Conservation (phyloP, 2,797 vertebrate genomes). For the Macropodus opercularis region DNA sequence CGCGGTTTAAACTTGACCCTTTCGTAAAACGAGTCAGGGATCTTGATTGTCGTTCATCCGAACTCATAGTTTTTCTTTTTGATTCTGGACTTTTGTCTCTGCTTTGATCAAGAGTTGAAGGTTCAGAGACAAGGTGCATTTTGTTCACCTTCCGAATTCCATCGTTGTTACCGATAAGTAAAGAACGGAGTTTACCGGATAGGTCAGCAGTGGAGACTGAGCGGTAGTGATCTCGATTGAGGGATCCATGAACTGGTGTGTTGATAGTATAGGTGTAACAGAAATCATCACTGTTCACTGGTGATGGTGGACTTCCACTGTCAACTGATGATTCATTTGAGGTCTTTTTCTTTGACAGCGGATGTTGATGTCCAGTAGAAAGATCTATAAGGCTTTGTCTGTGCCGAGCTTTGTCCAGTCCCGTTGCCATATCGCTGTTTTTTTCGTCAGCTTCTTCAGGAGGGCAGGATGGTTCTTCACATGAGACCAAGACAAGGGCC, state of each 20-base stretch:
- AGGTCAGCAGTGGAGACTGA: constrained; percentile 76
- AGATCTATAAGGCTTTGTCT: constrained; percentile 66
- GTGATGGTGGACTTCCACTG: constrained; percentile 73
- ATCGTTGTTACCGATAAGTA: constrained; percentile 47
- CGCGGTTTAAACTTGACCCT: constrained; percentile 36
- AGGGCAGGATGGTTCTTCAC: constrained; percentile 72
- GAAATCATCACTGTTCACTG: constrained; percentile 80
- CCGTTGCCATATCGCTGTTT: constrained; percentile 10
- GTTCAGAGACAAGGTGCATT: constrained; percentile 61
- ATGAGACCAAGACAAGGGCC: constrained; percentile 66
- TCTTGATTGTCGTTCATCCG: constrained; percentile 48
- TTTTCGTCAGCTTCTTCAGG: constrained; percentile 57
- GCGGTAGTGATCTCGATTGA: constrained; percentile 57
- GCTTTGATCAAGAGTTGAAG: constrained; percentile 41
- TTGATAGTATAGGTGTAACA: constrained; percentile 75
- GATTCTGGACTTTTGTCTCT: constrained; percentile 31
- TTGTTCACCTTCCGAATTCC: constrained; percentile 65
- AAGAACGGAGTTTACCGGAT: constrained; percentile 53
- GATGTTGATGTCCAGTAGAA: constrained; percentile 42
- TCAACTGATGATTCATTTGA: constrained; percentile 59
- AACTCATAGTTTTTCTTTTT: constrained; percentile 15
- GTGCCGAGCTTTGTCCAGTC: constrained; percentile 38
- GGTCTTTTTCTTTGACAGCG: constrained; percentile 60
- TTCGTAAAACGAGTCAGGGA: constrained; percentile 27
- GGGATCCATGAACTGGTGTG: constrained; percentile 55